Percentiles rank a stretch among this genome's conserved stretches.
phyloP scores from a whole-genome alignment of 2,113 vertebrate genomes.

The Melanotaenia duboulayi region DNA sequence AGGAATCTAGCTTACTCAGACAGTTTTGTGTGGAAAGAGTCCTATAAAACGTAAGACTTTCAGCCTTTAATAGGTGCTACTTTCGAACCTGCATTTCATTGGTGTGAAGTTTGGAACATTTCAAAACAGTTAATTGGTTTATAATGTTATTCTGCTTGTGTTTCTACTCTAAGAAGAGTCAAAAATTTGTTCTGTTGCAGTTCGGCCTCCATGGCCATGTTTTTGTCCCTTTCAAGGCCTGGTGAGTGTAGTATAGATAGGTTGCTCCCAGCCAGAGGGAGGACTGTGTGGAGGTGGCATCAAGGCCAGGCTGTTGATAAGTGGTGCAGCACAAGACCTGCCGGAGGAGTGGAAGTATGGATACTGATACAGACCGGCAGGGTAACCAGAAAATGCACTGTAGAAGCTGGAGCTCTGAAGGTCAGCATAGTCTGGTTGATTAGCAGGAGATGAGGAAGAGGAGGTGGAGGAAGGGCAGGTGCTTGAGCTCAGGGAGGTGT shows the following conservation, averaged over 20 bases:
- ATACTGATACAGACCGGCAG: slow-evolving; percentile 88
- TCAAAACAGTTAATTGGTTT: background rate
- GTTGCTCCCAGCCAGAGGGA: slow-evolving; percentile 89
- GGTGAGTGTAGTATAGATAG: slow-evolving; percentile 88
- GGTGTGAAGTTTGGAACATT: slow-evolving; percentile 36
- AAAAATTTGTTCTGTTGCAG: background rate
- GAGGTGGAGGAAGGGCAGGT: slow-evolving; percentile 73
- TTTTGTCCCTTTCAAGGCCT: slow-evolving; percentile 79
- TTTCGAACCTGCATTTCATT: slow-evolving; percentile 32
- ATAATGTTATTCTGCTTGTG: slow-evolving; percentile 12
- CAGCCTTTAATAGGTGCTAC: slow-evolving; percentile 32
- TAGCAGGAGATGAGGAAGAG: slow-evolving; percentile 69
- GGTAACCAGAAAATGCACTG: slow-evolving; percentile 85
- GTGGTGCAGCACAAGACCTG: slow-evolving; percentile 84
- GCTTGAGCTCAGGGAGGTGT: slow-evolving; percentile 79
- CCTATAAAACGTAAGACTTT: slow-evolving; percentile 17
- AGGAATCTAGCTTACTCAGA: slow-evolving; percentile 1
- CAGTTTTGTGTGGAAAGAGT: slow-evolving; percentile 24
- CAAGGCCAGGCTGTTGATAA: slow-evolving; percentile 88
- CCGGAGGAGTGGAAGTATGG: slow-evolving; percentile 90
- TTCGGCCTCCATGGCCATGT: background rate
- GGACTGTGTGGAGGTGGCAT: slow-evolving; percentile 87
- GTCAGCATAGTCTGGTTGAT: slow-evolving; percentile 88
- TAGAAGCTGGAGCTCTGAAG: slow-evolving; percentile 89
- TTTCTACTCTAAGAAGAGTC: slow-evolving; percentile 5